A percentile compares a stretch with the other conserved stretches of the same genome.
These are phyloP conservation scores for Scaptomyza caliginosa DNA, from an alignment of 2,888 invertebrate genomes.

Conservation along the genomic window DNA sequence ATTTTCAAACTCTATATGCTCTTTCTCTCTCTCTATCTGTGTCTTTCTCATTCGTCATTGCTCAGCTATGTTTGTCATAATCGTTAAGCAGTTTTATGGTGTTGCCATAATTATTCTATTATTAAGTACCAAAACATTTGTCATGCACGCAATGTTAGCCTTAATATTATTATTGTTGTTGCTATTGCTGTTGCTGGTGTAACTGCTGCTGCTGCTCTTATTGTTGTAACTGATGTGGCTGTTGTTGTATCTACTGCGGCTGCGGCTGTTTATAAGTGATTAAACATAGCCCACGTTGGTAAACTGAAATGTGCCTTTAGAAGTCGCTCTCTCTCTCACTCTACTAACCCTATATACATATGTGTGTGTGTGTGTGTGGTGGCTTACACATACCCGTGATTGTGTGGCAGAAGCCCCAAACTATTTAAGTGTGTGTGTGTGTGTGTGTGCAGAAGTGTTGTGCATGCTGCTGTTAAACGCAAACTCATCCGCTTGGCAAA, in stretches of 20 bases:
- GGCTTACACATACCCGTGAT: conserved; percentile 57
- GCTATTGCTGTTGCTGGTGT: conserved; percentile 1
- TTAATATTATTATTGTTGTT: conserved; percentile 31
- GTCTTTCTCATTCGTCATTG: neutral
- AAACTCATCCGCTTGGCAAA: conserved; percentile 77
- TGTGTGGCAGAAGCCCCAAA: conserved; percentile 47
- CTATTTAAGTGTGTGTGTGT: conserved; percentile 55
- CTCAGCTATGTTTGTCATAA: conserved; percentile 53
- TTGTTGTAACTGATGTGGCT: conserved; percentile 6
- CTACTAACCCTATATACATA: neutral
- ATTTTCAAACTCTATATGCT: neutral
- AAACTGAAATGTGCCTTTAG: conserved; percentile 52
- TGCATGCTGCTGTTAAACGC: conserved; percentile 71
- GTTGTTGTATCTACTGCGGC: conserved; percentile 17
- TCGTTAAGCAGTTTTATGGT: conserved; percentile 75
- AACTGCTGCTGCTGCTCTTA: conserved; percentile 14
- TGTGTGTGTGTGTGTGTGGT: conserved; percentile 30
- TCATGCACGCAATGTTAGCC: conserved; percentile 63
- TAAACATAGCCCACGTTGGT: conserved; percentile 63
- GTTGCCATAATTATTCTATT: conserved; percentile 76
- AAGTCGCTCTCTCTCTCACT: conserved; percentile 27
- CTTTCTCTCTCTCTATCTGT: neutral
- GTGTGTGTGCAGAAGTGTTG: conserved; percentile 37
- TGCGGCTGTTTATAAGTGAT: conserved; percentile 75
- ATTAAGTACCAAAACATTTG: conserved; percentile 77